Conservation (phyloP, 2,113 vertebrate species). For the Salminus brasiliensis region DNA sequence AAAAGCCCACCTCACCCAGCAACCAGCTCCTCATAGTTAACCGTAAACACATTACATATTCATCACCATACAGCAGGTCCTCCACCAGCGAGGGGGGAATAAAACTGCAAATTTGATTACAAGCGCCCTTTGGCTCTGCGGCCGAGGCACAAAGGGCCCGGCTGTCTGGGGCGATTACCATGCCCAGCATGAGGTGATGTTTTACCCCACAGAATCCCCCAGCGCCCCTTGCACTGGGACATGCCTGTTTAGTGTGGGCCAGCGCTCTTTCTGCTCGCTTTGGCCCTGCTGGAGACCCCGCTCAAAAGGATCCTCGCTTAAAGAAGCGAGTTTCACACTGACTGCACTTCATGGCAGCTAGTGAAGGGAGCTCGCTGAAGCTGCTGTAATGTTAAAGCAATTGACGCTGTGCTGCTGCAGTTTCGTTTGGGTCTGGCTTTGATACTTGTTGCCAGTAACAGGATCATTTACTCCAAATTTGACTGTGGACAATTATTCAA, state of each 20-base stretch:
- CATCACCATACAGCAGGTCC: conserved; percentile 74
- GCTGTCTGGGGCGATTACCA: conserved; percentile 99
- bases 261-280: conserved; percentile 23
- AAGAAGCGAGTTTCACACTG: conserved; percentile 15
- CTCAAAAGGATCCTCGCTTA: conserved; percentile 21
- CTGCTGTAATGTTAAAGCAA: background rate
- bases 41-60: conserved; percentile 61
- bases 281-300: conserved; percentile 40
- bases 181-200: conserved; percentile 96
- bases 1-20: conserved; percentile 25
- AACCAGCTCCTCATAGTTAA: conserved; percentile 55
- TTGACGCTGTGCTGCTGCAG: background rate
- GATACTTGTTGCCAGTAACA: background rate
- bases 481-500: no score
- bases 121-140: conserved; percentile 99
- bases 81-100: conserved; percentile 77
- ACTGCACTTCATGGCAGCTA: conserved; percentile 12
- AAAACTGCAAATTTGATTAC: conserved; percentile 98
- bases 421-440: background rate
- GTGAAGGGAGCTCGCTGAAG: background rate
- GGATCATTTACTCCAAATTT: no score
- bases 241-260: conserved; percentile 79
- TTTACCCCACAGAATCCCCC: conserved; percentile 74
- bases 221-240: conserved; percentile 77
- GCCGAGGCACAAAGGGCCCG: conserved; percentile 90